Base-by-base conservation (phyloP, 2,888 invertebrate species). In the Xiphydria camelus region DNA sequence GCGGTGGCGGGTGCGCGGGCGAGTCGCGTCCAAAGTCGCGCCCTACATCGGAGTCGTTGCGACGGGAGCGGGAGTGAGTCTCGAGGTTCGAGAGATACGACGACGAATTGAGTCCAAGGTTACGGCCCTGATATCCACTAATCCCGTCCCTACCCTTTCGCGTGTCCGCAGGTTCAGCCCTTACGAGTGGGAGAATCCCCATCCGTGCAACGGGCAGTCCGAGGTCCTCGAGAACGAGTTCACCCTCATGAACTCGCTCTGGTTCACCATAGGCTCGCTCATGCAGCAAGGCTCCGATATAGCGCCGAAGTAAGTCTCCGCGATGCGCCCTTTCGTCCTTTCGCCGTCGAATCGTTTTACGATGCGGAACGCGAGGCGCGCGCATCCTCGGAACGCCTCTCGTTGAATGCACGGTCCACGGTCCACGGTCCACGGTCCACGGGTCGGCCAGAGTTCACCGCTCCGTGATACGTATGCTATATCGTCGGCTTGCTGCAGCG, bases 201-300 rank as follows among this genome's bases (percentile, higher is more conserved):
- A 88, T 82, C 87, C 87, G 73, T 89, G 88, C 82, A 84, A 88
- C 78, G 87, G 87, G 68, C 90, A 91, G 78, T 87, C 89, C 63
- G 89, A 88, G 75, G 86, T 88, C 70, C 80, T 91, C 77, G 90
- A 92, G 83, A 93, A 94, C 82, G 89, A 89, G 79, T 89, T 93
- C 84, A 90, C 89, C 68, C 83, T 93, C 75, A 83, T 90, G 79
- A 93, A 93, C 83, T 90, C 91, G 77, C 86, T 94, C 77, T 94
- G 94, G 94, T 94, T 94, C 83, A 91, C 91, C 79, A 91, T 93
- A 76, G 89, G 90, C 74, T 89, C 90, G 72, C 85, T 91, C 82
- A 89, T 91, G 88, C 91, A 91, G 83, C 91, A 91, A 82, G 91
- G 91, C 79, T 90, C 89, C 78, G 91, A 91, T 82, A 89, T 92